These are phyloP conservation scores for Hydrolagus affinis DNA, from an alignment of 2,113 vertebrate species.

Conservation along the genomic window DNA sequence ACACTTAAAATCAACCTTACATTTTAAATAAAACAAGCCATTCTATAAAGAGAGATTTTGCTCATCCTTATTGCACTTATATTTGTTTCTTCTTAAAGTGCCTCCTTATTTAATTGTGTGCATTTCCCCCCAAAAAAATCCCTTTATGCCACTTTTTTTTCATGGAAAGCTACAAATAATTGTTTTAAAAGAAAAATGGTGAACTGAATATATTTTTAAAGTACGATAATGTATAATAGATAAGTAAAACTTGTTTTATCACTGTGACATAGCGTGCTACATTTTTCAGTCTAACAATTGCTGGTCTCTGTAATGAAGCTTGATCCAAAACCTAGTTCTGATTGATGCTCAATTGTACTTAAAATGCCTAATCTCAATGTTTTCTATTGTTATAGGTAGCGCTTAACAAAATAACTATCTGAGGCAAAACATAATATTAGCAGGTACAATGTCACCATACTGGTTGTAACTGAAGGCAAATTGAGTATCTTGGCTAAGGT, in stretches of 20 bases:
- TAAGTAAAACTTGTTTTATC: neutral
- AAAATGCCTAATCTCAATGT: neutral
- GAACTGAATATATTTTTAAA: neutral
- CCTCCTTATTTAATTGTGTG: slow-evolving; percentile 21
- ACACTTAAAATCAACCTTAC: neutral
- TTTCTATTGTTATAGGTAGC: neutral
- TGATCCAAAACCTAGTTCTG: neutral
- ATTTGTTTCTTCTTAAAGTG: slow-evolving; percentile 25
- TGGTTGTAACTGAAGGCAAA: neutral
- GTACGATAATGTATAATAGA: neutral
- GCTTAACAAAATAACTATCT: neutral
- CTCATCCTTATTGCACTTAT: slow-evolving; percentile 1
- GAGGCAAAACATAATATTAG: too few species aligned
- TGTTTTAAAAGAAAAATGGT: neutral
- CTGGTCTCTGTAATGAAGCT: neutral
- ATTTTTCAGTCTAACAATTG: neutral
- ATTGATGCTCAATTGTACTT: neutral
- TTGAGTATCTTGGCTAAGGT: neutral
- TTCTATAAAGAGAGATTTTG: neutral
- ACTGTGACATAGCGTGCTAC: neutral
- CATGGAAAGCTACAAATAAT: neutral
- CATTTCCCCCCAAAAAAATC: neutral
- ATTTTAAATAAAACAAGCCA: neutral
- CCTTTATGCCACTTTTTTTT: neutral
- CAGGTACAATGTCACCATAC: too few species aligned